phyloP scores from a whole-genome alignment of 2,888 invertebrate species.

The Chouioia cunea region DNA sequence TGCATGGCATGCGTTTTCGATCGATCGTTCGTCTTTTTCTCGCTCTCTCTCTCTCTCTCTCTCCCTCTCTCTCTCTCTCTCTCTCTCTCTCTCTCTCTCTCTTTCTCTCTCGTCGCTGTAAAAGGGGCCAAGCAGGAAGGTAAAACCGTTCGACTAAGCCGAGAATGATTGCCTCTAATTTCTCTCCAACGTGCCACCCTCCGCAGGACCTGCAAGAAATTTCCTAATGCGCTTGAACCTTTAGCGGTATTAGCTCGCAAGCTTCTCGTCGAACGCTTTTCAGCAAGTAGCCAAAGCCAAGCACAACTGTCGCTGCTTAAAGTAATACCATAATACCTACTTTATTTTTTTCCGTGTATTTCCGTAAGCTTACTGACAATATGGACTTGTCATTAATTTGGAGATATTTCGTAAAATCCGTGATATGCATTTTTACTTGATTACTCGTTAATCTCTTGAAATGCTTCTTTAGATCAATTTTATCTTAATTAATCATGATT shows the following conservation, averaged over 20 bases:
- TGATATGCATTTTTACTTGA: too few relatives aligned
- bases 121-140: slow-evolving; percentile 4
- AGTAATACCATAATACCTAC: neutral
- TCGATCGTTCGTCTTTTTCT: slow-evolving; percentile 16
- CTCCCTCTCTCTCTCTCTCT: neutral
- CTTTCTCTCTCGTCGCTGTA: neutral
- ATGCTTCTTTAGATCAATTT: too few relatives aligned
- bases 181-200: slow-evolving; percentile 51
- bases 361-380: too few relatives aligned
- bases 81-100: neutral
- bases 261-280: too few relatives aligned
- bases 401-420: too few relatives aligned
- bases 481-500: too few relatives aligned
- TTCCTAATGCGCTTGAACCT: slow-evolving; percentile 62
- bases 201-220: slow-evolving; percentile 58
- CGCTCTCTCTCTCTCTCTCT: neutral
- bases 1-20: slow-evolving; percentile 31
- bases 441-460: too few relatives aligned
- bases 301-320: neutral
- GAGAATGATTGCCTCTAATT: slow-evolving; percentile 66
- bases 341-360: neutral
- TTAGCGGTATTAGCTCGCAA: too few relatives aligned
- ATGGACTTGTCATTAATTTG: too few relatives aligned
- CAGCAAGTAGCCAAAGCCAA: slow-evolving; percentile 1
- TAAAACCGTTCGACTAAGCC: slow-evolving; percentile 60